Evolutionary conservation across 2,888 invertebrate genomes (phyloP).

Genomic region (Xestia rhomboidea): DNA sequence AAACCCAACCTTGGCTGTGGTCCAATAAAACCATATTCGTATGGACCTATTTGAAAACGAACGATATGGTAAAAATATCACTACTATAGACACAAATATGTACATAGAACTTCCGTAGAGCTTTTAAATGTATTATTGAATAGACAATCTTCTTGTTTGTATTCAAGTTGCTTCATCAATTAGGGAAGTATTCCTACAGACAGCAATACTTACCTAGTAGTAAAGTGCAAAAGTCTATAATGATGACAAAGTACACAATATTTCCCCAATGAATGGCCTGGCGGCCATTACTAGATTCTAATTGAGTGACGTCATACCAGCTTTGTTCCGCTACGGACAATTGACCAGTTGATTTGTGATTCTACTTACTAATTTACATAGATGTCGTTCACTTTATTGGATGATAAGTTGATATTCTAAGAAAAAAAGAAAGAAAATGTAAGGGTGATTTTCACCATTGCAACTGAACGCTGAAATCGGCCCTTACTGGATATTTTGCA

Average conservation of each 20-base stretch:
- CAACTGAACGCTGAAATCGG: background rate
- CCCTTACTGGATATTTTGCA: background rate
- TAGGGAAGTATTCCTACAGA: conserved; percentile 1
- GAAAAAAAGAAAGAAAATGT: background rate
- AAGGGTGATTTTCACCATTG: background rate
- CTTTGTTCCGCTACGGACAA: conserved; percentile 54
- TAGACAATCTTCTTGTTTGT: background rate
- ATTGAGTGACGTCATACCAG: conserved; percentile 58
- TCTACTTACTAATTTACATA: conserved; percentile 40
- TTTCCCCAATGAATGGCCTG: conserved; percentile 30
- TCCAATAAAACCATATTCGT: conserved; percentile 2
- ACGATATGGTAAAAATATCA: background rate
- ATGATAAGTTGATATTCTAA: conserved; percentile 2
- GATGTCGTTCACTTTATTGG: conserved; percentile 37
- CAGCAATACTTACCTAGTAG: background rate
- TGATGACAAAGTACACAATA: conserved; percentile 26
- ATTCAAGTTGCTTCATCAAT: background rate
- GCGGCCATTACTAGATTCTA: conserved; percentile 48
- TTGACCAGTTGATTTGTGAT: conserved; percentile 61
- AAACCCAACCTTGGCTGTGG: conserved; percentile 12
- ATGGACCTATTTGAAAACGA: conserved; percentile 1
- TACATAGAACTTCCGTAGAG: background rate
- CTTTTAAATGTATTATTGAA: background rate
- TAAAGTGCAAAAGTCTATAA: conserved; percentile 39
- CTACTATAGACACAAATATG: background rate